phyloP scores from a whole-genome alignment of 2,113 vertebrate species.

The Pongo abelii region DNA sequence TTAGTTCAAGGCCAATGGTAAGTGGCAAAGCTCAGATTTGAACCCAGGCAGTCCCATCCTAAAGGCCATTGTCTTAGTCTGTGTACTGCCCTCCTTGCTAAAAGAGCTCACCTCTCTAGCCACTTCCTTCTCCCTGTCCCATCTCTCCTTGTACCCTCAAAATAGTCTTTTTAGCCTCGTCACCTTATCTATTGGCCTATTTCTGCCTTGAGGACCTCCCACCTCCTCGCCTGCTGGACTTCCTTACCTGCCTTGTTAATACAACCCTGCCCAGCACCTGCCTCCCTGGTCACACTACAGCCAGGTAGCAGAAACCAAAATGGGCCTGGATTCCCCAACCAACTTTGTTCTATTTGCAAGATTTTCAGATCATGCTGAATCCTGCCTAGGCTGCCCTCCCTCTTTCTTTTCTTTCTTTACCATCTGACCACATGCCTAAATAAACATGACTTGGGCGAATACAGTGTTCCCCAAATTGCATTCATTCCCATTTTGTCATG shows the following conservation, averaged over 20 bases:
- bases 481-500: not conserved
- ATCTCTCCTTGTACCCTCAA: rapidly evolving
- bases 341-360: too few relatives aligned
- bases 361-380: not conserved
- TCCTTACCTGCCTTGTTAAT: too few relatives aligned
- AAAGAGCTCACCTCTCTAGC: not conserved
- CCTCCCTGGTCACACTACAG: rapidly evolving
- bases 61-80: not conserved
- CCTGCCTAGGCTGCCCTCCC: not conserved
- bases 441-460: not conserved
- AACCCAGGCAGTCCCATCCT: not conserved
- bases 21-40: not conserved
- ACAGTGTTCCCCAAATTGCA: not conserved
- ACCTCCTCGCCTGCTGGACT: not conserved
- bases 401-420: not conserved
- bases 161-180: not conserved
- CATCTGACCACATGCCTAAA: not conserved
- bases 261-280: too few relatives aligned
- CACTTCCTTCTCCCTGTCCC: not conserved
- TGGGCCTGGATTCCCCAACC: too few relatives aligned
- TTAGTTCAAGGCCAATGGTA: not conserved
- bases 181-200: too few relatives aligned
- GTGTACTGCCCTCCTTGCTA: not conserved
- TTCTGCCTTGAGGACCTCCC: not conserved
- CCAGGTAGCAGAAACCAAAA: not conserved